These are phyloP conservation scores for Cistogaster globosa DNA, from an alignment of 2,888 invertebrate genomes.

Conservation along the genomic window DNA sequence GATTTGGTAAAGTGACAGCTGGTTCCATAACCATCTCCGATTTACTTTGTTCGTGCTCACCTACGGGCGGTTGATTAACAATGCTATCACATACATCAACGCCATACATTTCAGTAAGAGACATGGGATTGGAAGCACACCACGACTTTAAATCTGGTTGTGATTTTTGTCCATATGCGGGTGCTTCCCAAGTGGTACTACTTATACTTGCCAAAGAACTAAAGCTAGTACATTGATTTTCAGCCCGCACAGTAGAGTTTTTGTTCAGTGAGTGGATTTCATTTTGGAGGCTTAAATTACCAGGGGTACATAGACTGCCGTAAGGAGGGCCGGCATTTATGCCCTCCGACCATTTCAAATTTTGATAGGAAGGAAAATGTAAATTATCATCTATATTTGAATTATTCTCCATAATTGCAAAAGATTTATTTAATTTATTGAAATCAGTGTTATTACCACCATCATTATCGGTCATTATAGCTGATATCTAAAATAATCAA, in stretches of 20 bases:
- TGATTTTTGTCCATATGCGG: conserved; percentile 72
- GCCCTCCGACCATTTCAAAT: conserved; percentile 79
- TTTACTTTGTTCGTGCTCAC: conserved; percentile 10
- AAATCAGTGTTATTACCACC: not conserved
- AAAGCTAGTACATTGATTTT: conserved; percentile 45
- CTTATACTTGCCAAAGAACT: conserved; percentile 69
- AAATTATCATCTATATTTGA: conserved; percentile 64
- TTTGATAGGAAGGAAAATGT: conserved; percentile 72
- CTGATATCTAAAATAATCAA: conserved; percentile 27
- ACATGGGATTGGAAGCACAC: conserved; percentile 75
- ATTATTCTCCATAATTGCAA: conserved; percentile 23
- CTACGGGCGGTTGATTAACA: conserved; percentile 42
- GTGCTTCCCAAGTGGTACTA: conserved; percentile 74
- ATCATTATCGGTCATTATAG: conserved; percentile 29
- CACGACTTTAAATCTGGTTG: conserved; percentile 75
- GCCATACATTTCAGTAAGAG: conserved; percentile 75
- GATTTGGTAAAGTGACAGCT: conserved; percentile 77
- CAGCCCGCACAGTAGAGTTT: conserved; percentile 12
- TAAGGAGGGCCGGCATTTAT: conserved; percentile 75
- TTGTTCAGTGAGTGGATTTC: conserved; percentile 53
- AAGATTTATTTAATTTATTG: conserved; percentile 30
- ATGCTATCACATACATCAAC: conserved; percentile 64
- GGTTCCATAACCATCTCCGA: conserved; percentile 32
- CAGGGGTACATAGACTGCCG: conserved; percentile 57
- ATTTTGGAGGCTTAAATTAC: conserved; percentile 42